Evolutionary conservation across 2,888 invertebrate species (phyloP).

Genomic region (Cheilosia soror): DNA sequence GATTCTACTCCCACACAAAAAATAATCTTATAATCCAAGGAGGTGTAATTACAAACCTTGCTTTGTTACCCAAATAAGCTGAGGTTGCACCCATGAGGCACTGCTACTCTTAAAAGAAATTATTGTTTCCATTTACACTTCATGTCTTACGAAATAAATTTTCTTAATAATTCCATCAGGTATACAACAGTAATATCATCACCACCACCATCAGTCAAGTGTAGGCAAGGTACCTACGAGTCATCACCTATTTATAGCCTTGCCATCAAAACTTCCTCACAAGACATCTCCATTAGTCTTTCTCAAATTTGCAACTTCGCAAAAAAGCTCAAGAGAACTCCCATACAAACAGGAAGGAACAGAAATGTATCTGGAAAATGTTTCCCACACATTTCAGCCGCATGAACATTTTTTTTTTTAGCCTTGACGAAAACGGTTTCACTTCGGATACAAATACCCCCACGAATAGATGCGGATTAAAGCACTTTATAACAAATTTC

Average conservation of each 20-base stretch:
- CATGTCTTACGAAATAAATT: constrained; percentile 1
- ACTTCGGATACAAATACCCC: not conserved
- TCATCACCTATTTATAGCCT: constrained; percentile 43
- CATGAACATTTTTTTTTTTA: constrained; percentile 2
- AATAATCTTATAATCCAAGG: not conserved
- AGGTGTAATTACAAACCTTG: not conserved
- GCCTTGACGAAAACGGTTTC: not conserved
- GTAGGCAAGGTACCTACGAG: constrained; percentile 16
- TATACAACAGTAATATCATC: constrained; percentile 9
- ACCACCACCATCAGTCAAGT: constrained; percentile 42
- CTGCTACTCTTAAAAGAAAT: not conserved
- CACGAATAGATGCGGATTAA: constrained; percentile 24
- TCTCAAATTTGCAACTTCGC: constrained; percentile 31
- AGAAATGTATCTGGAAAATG: not conserved
- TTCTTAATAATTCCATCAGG: constrained; percentile 8
- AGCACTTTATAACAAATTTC: constrained; percentile 32
- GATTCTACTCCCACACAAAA: not conserved
- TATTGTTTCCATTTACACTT: constrained; percentile 1
- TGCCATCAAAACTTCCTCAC: constrained; percentile 25
- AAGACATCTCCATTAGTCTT: constrained; percentile 40
- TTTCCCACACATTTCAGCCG: constrained; percentile 5
- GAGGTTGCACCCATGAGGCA: not conserved
- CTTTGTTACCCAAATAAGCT: not conserved
- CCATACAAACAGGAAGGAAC: not conserved
- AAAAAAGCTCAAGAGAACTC: constrained; percentile 18